Conservation (phyloP, 2,113 vertebrate species). For the Platysternon megacephalum region DNA sequence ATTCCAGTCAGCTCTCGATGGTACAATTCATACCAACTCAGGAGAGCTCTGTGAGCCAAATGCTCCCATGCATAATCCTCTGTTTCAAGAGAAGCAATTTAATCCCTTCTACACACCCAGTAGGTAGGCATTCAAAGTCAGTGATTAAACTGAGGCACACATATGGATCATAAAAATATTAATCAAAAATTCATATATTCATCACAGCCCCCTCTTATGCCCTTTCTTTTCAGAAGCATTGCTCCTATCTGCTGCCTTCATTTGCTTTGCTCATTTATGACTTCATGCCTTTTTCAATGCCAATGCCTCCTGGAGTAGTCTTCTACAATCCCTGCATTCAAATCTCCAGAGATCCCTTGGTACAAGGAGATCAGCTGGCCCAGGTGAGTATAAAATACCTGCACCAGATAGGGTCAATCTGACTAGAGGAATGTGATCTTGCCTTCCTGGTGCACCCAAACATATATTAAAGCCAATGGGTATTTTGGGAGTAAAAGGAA, state of each 20-base stretch:
- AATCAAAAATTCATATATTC: not conserved
- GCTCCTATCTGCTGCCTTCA: not conserved
- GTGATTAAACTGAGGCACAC: not conserved
- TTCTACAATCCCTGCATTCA: not conserved
- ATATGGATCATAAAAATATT: too few species aligned
- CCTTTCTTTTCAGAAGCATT: not conserved
- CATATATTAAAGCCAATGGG: not conserved
- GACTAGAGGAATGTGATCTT: not conserved
- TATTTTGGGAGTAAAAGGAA: not conserved
- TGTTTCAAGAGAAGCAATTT: not conserved
- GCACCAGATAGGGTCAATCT: not conserved
- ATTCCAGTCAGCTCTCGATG: not conserved
- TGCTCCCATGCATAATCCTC: not conserved
- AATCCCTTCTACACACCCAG: not conserved
- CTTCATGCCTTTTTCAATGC: not conserved
- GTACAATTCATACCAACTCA: not conserved
- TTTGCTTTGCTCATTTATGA: not conserved
- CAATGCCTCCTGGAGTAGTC: not conserved
- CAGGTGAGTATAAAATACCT: not conserved
- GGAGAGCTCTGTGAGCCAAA: not conserved
- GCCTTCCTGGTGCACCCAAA: not conserved
- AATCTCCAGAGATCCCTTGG: not conserved
- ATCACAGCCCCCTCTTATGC: not conserved
- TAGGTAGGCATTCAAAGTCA: not conserved
- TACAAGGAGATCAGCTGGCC: not conserved